Evolutionary conservation across 2,113 vertebrate genomes (phyloP).

Genomic region (Esox niger): DNA sequence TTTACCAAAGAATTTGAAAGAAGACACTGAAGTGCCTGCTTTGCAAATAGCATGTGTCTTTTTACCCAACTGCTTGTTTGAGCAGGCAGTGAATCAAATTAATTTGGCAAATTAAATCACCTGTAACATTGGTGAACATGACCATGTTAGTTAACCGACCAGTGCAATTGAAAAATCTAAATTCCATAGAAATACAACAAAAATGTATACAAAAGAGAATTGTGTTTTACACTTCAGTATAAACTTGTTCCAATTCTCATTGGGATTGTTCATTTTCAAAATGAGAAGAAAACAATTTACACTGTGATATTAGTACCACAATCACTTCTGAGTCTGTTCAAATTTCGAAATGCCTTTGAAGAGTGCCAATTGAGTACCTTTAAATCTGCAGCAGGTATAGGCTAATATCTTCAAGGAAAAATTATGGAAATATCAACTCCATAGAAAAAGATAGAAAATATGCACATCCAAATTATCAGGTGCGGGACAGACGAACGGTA

Average conservation of each 20-base stretch:
- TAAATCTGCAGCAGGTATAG: constrained; percentile 15
- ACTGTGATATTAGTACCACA: neutral
- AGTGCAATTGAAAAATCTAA: neutral
- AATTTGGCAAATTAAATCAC: neutral
- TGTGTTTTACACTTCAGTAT: constrained; percentile 1
- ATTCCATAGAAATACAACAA: neutral
- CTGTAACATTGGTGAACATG: neutral
- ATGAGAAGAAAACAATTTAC: neutral
- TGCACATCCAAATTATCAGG: too few species aligned
- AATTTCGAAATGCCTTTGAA: constrained; percentile 30
- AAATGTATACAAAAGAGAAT: constrained; percentile 26
- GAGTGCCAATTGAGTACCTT: neutral
- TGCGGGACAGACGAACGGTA: too few species aligned
- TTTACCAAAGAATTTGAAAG: constrained; percentile 33
- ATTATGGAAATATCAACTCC: neutral
- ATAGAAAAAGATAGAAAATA: too few species aligned
- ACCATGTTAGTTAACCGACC: neutral
- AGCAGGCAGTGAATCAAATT: constrained; percentile 25
- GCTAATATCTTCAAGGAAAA: constrained; percentile 51
- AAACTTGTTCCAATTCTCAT: neutral
- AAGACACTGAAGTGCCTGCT: constrained; percentile 23
- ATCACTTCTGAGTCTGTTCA: neutral
- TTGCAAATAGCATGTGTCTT: constrained; percentile 26
- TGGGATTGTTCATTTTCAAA: neutral
- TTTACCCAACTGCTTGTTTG: constrained; percentile 8